Percentiles rank a stretch among this genome's conserved stretches.
Conservation (phyloP, 2,888 invertebrate species). For the Argyra leucocephala region DNA sequence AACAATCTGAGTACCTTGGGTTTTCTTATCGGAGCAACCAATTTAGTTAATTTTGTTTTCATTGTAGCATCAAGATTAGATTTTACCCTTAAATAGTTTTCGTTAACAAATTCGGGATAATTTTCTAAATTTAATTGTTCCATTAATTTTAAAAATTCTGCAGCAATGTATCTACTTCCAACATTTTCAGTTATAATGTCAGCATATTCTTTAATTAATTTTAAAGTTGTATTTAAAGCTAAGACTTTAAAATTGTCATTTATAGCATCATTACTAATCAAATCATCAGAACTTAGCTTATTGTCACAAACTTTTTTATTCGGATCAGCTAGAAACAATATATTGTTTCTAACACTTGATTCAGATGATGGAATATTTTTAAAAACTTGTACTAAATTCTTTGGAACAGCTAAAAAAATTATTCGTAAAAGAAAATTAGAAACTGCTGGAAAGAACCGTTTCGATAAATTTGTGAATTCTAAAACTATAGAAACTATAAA, state of each 20-base stretch:
- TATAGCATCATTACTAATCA: slow-evolving; percentile 40
- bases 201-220: slow-evolving; percentile 52
- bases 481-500: slow-evolving; percentile 62
- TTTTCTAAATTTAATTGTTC: slow-evolving; percentile 49
- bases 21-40: slow-evolving; percentile 52
- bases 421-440: slow-evolving; percentile 71
- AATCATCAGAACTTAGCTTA: neutral
- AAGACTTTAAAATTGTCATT: slow-evolving; percentile 58
- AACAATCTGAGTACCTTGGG: slow-evolving; percentile 74
- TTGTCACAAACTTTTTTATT: neutral
- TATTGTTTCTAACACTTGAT: slow-evolving; percentile 43
- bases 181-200: slow-evolving; percentile 38
- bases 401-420: slow-evolving; percentile 60
- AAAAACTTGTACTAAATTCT: slow-evolving; percentile 49
- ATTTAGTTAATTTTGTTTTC: slow-evolving; percentile 27
- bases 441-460: slow-evolving; percentile 69
- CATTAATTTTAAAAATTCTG: slow-evolving; percentile 49
- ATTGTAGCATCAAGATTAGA: slow-evolving; percentile 21
- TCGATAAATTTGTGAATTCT: slow-evolving; percentile 71
- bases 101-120: slow-evolving; percentile 53
- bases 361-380: slow-evolving; percentile 63
- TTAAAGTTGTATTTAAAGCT: slow-evolving; percentile 48
- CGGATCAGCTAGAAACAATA: slow-evolving; percentile 20
- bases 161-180: slow-evolving; percentile 44
- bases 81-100: slow-evolving; percentile 36